A percentile compares a stretch with the other conserved stretches of the same genome.
Evolutionary conservation across 2,888 invertebrate species (phyloP).

Genomic region (Lasius platythorax): DNA sequence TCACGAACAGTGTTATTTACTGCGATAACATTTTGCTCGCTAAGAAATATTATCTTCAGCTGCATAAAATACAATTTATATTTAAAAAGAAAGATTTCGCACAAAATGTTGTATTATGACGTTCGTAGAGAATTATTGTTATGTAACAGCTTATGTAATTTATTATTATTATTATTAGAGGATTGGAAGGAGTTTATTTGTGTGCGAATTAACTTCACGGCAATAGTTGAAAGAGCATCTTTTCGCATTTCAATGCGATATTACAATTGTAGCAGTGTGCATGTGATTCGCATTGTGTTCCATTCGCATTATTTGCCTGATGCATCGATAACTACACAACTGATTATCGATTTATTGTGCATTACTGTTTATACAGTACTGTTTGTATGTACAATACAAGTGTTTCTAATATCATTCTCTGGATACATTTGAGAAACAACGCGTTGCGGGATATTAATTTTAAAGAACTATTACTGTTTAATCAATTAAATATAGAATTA

Average conservation of each 20-base stretch:
- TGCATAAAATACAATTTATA: neutral
- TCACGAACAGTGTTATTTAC: neutral
- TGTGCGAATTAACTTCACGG: conserved; percentile 28
- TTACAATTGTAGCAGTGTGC: neutral
- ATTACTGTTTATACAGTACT: neutral
- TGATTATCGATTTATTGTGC: conserved; percentile 14
- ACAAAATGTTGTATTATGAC: neutral
- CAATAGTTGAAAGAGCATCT: conserved; percentile 2
- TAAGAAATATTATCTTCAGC: neutral
- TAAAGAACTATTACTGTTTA: neutral
- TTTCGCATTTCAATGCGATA: conserved; percentile 21
- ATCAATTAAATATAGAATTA: neutral
- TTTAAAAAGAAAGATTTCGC: neutral
- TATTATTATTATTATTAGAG: neutral
- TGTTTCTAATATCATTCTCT: neutral
- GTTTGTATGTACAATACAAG: too few relatives aligned
- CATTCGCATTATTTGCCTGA: neutral
- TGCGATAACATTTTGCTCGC: neutral
- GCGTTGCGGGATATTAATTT: neutral
- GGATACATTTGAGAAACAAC: neutral
- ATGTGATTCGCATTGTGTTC: conserved; percentile 26
- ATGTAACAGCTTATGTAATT: neutral
- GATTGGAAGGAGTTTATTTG: conserved; percentile 21
- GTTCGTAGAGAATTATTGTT: neutral
- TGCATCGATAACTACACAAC: conserved; percentile 6